Evolutionary conservation across 1,140 invertebrate genomes (phyloP), one percentile per base, ranked within the genome.

Genomic region (Halictus rubicundus): DNA sequence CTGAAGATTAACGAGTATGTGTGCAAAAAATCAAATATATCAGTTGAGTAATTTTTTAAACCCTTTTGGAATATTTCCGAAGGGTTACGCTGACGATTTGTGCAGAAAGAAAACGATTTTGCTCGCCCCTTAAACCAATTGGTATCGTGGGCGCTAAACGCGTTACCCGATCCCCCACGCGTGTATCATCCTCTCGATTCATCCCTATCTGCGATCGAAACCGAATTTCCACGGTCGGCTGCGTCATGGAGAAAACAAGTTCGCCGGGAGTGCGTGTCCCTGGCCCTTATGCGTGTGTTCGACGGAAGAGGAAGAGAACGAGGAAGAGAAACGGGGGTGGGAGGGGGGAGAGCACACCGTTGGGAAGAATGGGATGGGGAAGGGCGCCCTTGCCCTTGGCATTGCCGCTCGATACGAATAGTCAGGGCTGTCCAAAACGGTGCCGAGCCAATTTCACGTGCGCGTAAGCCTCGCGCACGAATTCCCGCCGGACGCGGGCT

Each of bases 341-440:
- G 84, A 80, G 78, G 19, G 25, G 46, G 81, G 85, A 84, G 78
- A 80, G 3, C 19, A 21, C 85, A 78, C 66, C 61, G 27, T 32
- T 32, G 27, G 81, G 81, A 60, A 78, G 86, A 80, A 80, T 77
- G 88, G 89, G 21, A n/a, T n/a, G 54, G 89, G 88, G 87, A 88
- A 89, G 90, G 89, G 83, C 92, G 92, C 92, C 92, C 92, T 93
- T 93, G 92, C 92, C 92, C 92, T 93, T 93, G 92, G 92, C 92
- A 93, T 93, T 93, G 92, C 90, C 92, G 92, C 92, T 93, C 92
- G 90, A 93, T 93, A 93, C 92, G 91, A 92, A 91, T 91, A 89
- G 85, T 84, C 89, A 92, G 92, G 91, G 91, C 87, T 93, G 90
- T 91, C 92, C 91, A 92, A 92, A 93, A 91, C 76, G 69, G 82